Base-by-base conservation (phyloP, 2,113 vertebrate genomes). In the Cynoglossus semilaevis region DNA sequence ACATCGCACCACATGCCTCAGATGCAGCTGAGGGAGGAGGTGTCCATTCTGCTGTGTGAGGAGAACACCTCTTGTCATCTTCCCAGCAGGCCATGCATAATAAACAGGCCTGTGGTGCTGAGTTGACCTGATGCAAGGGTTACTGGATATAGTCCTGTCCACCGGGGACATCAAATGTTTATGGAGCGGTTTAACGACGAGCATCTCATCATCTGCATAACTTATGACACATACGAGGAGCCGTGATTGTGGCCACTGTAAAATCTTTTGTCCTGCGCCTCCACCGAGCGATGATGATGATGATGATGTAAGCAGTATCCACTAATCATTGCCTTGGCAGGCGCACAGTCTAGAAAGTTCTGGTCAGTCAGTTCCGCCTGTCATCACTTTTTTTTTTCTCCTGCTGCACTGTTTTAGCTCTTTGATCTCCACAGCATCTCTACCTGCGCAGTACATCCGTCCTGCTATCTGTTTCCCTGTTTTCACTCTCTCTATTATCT, bases 51-150 rank as follows among this genome's bases (percentile, higher is more conserved):
- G 52, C 51, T 60, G 74, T 58, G 74, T 72, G 72, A 70, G 78
- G 77, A 70, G 65, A 55, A 67, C 70, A 69, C 54, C 72, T 79
- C 60, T 64, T 78, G 77, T 75, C 80, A 63, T 76, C 63, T 76
- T 58, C 70, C 75, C 76, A 68, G 73, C 71, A 77, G 81, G 63
- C 67, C 83, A 74, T 83, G 81, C 85, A 80, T 84, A 83, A 81
- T 84, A 76, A 84, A 84, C 72, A 68, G 58, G 70, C 72, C 70
- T 81, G 79, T 61, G 70, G 72, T 67, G 59, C 77, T 29, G 73
- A 50, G 37, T 19, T 78, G 84, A 81, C 86, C 86, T 76, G 44
- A 81, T 67, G 42, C 58, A 10, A 34, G 58, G 70, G 69, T 80
- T 61, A 74, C 71, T 53, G 58, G 66, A 78, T 61, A 68, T 46